Evolutionary conservation across 1,140 invertebrate genomes (phyloP).

Genomic region (Linepithema humile): DNA sequence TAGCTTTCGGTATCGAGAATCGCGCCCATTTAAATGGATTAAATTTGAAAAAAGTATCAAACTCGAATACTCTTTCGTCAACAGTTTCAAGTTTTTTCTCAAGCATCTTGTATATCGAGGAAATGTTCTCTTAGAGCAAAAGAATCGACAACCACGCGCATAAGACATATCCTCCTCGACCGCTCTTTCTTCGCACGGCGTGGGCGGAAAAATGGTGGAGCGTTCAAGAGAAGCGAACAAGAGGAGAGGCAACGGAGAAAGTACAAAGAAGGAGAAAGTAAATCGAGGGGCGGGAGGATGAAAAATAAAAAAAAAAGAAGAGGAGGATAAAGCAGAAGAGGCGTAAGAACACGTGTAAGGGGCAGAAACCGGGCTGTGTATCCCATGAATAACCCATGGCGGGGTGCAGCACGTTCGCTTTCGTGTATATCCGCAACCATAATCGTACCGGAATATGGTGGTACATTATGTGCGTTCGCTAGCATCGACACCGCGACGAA

Average conservation of each 20-base stretch:
- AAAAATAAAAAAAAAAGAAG: not conserved
- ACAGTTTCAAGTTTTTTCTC: not conserved
- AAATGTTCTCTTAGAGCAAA: not conserved
- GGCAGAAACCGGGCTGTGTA: conserved; percentile 39
- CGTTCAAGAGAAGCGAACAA: conserved; percentile 4
- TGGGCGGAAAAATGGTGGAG: conserved; percentile 34
- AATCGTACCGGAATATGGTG: conserved; percentile 14
- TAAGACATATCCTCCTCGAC: not conserved
- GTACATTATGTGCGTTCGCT: conserved; percentile 2
- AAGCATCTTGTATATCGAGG: not conserved
- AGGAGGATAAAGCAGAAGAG: not conserved
- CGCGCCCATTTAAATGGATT: not conserved
- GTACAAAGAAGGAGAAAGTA: not conserved
- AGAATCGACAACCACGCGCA: conserved; percentile 6
- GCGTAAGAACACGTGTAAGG: conserved; percentile 62
- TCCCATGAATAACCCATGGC: conserved; percentile 66
- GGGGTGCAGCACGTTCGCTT: conserved; percentile 42
- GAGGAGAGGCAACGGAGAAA: conserved; percentile 17
- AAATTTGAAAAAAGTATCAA: not conserved
- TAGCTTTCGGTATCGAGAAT: not conserved
- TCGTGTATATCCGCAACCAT: conserved; percentile 53
- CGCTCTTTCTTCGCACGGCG: conserved; percentile 6
- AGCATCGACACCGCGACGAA: conserved; percentile 29
- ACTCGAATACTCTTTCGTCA: not conserved
- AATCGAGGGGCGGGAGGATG: not conserved